A percentile compares a stretch with the other conserved stretches of the same genome.
Evolutionary conservation across 2,797 vertebrate genomes (phyloP).

Genomic region (Sylvilagus floridanus): DNA sequence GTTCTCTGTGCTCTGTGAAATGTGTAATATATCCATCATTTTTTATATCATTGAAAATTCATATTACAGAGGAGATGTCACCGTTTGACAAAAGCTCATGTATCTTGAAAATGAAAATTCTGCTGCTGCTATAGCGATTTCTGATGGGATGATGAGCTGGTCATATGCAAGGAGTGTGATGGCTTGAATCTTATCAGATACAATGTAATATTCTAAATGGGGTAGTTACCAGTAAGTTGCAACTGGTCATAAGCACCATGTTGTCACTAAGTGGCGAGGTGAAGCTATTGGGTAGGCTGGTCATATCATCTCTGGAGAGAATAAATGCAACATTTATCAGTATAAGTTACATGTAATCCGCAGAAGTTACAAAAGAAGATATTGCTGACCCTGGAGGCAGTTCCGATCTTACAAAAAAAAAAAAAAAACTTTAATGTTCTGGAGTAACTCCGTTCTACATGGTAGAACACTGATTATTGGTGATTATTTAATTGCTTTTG

Average conservation of each 20-base stretch:
- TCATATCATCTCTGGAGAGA: not conserved
- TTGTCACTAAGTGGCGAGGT: not conserved
- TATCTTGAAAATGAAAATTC: slow-evolving; percentile 86
- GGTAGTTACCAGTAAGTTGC: slow-evolving; percentile 52
- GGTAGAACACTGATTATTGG: not conserved
- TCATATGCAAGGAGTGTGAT: slow-evolving; percentile 76
- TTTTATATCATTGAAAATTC: slow-evolving; percentile 83
- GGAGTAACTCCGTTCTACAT: not conserved
- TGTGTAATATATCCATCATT: slow-evolving; percentile 82
- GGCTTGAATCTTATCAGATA: slow-evolving; percentile 64
- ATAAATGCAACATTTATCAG: not conserved
- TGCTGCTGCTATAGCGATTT: slow-evolving; percentile 71
- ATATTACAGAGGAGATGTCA: slow-evolving; percentile 82
- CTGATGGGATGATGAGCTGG: slow-evolving; percentile 81
- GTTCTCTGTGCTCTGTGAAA: slow-evolving; percentile 79
- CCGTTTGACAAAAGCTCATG: slow-evolving; percentile 80
- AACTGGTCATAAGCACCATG: slow-evolving; percentile 54
- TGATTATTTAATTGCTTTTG: not conserved
- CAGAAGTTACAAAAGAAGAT: not conserved
- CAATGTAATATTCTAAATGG: slow-evolving; percentile 77
- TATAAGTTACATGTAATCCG: not conserved
- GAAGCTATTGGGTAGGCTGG: not conserved
- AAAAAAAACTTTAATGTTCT: not conserved
- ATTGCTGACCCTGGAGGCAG: not conserved
- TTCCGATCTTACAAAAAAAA: not conserved